phyloP scores from a whole-genome alignment of 92 coral and sea anemone species.

The Bergia sp. region DNA sequence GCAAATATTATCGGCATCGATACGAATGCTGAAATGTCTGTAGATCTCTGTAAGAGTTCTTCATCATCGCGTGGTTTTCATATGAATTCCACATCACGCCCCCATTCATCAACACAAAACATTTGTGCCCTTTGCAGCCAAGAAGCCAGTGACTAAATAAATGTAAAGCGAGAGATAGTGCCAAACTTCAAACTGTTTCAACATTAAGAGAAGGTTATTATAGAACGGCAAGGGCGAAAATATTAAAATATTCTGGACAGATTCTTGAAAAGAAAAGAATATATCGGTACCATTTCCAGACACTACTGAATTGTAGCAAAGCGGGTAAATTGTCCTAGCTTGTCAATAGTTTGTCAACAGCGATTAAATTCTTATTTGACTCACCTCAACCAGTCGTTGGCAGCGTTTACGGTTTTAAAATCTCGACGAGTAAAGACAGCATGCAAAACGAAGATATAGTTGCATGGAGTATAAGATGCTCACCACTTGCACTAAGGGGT shows the following conservation, averaged over 20 bases:
- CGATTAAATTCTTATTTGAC: background rate
- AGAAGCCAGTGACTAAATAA: background rate
- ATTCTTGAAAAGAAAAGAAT: background rate
- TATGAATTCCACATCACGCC: constrained; percentile 16
- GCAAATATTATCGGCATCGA: background rate
- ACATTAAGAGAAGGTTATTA: background rate
- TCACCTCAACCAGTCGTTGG: constrained; percentile 24
- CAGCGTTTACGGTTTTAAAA: background rate
- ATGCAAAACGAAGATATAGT: background rate
- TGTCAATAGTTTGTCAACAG: background rate
- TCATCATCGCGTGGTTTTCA: constrained; percentile 26
- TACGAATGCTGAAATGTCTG: background rate
- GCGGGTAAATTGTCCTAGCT: background rate
- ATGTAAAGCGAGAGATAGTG: background rate
- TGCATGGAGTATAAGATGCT: background rate
- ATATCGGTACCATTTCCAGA: background rate
- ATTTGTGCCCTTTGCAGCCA: background rate
- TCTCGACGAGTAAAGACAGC: background rate
- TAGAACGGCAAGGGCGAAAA: background rate
- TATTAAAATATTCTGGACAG: background rate
- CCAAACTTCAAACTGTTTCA: background rate
- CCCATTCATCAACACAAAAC: constrained; percentile 11
- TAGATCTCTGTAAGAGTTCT: background rate
- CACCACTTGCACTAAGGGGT: background rate
- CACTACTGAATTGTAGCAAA: background rate